These are phyloP conservation scores for Bombus impatiens DNA, from an alignment of 1,140 invertebrate genomes.

Conservation along the genomic window DNA sequence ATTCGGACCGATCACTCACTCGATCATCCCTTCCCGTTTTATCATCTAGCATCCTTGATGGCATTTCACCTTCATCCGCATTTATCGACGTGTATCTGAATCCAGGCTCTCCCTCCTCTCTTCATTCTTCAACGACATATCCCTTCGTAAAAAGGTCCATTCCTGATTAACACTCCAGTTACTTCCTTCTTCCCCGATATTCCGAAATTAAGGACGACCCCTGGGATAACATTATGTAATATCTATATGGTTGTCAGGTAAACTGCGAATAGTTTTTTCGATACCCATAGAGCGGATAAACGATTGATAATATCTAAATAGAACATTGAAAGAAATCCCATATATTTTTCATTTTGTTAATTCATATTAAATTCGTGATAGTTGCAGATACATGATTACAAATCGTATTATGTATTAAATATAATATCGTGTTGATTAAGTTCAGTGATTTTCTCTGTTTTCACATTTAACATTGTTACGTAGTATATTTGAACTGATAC, in stretches of 20 bases:
- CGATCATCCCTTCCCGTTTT: conserved; percentile 70
- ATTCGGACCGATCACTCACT: conserved; percentile 73
- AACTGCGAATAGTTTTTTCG: background rate
- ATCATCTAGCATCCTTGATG: conserved; percentile 53
- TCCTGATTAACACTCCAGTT: conserved; percentile 70
- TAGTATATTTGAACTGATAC: too few species aligned
- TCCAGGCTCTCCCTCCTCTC: background rate
- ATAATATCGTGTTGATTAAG: too few species aligned
- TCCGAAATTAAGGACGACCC: background rate
- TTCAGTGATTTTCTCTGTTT: too few species aligned
- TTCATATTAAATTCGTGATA: background rate
- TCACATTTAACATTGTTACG: too few species aligned
- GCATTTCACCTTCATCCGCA: conserved; percentile 39
- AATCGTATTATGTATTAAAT: too few species aligned
- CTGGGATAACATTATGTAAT: conserved; percentile 7
- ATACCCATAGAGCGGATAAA: too few species aligned
- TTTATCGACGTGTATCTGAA: conserved; percentile 34
- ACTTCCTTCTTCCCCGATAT: background rate
- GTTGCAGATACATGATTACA: too few species aligned
- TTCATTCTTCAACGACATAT: conserved; percentile 21
- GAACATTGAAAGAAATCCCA: too few species aligned
- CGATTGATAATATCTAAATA: too few species aligned
- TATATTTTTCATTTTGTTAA: background rate
- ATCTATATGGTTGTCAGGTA: background rate
- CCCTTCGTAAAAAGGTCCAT: conserved; percentile 67